Conservation (phyloP, 2,113 vertebrate genomes). For the Triplophysa tibetana region DNA sequence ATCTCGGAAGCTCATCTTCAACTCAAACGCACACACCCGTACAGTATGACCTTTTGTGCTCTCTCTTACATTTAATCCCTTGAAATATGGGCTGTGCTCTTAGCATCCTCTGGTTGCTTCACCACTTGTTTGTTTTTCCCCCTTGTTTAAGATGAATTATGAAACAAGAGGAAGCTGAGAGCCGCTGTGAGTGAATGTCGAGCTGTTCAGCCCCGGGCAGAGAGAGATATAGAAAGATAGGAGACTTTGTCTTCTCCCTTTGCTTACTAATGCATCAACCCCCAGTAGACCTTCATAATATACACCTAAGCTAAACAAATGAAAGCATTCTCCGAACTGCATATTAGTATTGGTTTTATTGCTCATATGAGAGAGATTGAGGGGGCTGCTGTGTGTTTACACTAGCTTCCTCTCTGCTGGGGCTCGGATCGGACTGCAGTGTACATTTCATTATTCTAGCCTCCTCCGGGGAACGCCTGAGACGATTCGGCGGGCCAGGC, state of each 20-base stretch:
- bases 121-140: constrained; percentile 59
- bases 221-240: constrained; percentile 59
- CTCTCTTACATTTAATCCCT: constrained; percentile 14
- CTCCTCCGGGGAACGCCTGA: constrained; percentile 60
- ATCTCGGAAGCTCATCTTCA: constrained; percentile 8
- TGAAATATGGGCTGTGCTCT: constrained; percentile 46
- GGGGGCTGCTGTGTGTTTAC: constrained; percentile 58
- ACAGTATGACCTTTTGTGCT: background rate
- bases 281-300: constrained; percentile 60
- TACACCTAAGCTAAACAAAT: constrained; percentile 58
- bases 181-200: constrained; percentile 56
- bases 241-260: constrained; percentile 57
- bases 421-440: constrained; percentile 54
- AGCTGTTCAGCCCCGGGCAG: constrained; percentile 57
- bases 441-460: constrained; percentile 73
- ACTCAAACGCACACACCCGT: background rate
- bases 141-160: constrained; percentile 76
- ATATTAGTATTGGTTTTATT: constrained; percentile 61
- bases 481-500: constrained; percentile 46
- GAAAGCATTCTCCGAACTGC: constrained; percentile 44
- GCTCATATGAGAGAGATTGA: constrained; percentile 58
- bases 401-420: constrained; percentile 55
- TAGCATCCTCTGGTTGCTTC: constrained; percentile 50
- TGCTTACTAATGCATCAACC: constrained; percentile 50
- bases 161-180: constrained; percentile 60